Base-by-base conservation (phyloP, 2,113 vertebrate species). In the Carlito syrichta region DNA sequence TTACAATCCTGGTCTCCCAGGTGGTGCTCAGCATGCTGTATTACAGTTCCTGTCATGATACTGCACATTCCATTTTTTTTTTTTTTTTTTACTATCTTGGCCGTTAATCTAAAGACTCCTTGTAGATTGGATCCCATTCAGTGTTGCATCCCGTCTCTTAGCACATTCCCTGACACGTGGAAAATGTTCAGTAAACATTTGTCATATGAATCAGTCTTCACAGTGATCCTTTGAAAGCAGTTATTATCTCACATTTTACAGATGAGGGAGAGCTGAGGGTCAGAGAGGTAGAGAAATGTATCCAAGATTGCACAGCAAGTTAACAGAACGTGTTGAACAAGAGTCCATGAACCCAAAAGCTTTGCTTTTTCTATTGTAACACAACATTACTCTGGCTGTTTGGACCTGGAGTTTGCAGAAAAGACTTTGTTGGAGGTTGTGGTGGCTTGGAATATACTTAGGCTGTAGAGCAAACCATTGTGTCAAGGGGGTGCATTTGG, bases 111-210 rank as follows among this genome's bases (percentile, higher is more conserved):
- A 32, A 84, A 63, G 54, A 27, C 40, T 87, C 23, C 54, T 58
- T 71, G 32, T 48, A 62, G 56, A 43, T 8, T 73, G 30, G 27
- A 71, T 69, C 23, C 30, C 52, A 19, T 40, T 86, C 19, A 16
- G 12, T 69, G 5, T 71, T 60, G 45, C 30, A 35, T 63, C n/a
- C 48, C n/a, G 62, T 62, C 58, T 71, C 30, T 20, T 62, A 92
- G 35, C 27, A 74, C 2, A 12, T 94, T 73, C 40, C 14, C 54
- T 38, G 74, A 35, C 48, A 52, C 40, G 6, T 52, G n/a, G 60
- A 77, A 95, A 73, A 50, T 60, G 38, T 78, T 93, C 73, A 76
- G 6, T 88, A 52, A 68, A 27, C 23, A 43, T 87, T 95, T 77
- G 27, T 86, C 82, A 66, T 30, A n/a, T 38, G 62, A 82, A 13